Evolutionary conservation across 30 jellyfish, hydroid and myxozoan species (phyloP).

Genomic region (Aurelia sp.): DNA sequence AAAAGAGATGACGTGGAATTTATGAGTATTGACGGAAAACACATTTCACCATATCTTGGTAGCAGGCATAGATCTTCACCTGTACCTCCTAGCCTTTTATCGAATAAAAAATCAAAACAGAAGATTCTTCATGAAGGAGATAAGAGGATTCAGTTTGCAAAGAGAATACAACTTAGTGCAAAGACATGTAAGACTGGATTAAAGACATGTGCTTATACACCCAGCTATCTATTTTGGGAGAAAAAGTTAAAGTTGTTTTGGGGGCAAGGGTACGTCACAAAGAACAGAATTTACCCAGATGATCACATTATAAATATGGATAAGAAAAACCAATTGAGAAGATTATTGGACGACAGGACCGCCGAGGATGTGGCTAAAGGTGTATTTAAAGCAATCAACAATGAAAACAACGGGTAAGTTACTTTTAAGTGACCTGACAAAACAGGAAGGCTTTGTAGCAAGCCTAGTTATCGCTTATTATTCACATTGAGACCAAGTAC

Average conservation of each 20-base stretch:
- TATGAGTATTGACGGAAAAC: constrained; percentile 8
- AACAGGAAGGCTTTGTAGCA: no score
- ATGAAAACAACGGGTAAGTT: constrained; percentile 40
- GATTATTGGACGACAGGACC: constrained; percentile 18
- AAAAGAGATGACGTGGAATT: constrained; percentile 2
- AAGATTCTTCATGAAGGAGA: constrained; percentile 18
- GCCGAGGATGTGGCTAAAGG: constrained; percentile 40
- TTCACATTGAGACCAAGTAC: no score
- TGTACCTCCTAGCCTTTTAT: constrained; percentile 32
- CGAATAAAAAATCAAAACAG: constrained; percentile 5
- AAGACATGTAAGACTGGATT: constrained; percentile 38
- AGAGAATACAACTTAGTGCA: constrained; percentile 8
- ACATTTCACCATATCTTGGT: constrained; percentile 29
- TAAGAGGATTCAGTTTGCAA: constrained; percentile 23
- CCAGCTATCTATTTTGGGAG: constrained; percentile 49
- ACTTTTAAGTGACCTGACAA: background rate
- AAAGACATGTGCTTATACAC: constrained; percentile 67
- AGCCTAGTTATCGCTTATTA: no score
- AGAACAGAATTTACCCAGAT: constrained; percentile 71
- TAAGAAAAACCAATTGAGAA: background rate
- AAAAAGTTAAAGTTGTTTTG: constrained; percentile 19
- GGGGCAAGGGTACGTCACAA: constrained; percentile 66
- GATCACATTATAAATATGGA: constrained; percentile 15
- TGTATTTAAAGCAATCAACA: constrained; percentile 16
- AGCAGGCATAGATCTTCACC: background rate